Evolutionary conservation across 2,113 vertebrate species (phyloP).

Genomic region (Eira barbara): DNA sequence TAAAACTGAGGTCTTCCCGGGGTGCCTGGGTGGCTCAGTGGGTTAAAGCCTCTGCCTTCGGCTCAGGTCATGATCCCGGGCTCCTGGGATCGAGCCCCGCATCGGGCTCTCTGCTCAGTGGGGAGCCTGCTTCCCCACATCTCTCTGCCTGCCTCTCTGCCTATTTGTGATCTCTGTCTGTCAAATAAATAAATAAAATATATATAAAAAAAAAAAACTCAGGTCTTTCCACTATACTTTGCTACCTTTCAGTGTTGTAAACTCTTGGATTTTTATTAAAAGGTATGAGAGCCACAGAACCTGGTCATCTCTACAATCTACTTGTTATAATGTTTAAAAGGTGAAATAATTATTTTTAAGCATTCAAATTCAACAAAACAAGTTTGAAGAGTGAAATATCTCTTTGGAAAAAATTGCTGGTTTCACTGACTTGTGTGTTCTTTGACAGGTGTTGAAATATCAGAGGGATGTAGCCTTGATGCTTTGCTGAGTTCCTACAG

Average conservation of each 20-base stretch:
- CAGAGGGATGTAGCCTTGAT: not conserved
- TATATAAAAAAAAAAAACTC: too few species aligned
- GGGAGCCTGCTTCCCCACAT: too few species aligned
- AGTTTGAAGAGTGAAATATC: not conserved
- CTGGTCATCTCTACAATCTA: not conserved
- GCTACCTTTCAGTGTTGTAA: not conserved
- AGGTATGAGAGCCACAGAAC: not conserved
- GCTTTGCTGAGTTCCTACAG: not conserved
- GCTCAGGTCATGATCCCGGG: too few species aligned
- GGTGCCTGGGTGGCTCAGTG: too few species aligned
- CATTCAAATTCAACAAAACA: constrained; percentile 22
- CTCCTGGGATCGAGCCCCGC: too few species aligned
- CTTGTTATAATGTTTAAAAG: not conserved
- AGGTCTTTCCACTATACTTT: not conserved
- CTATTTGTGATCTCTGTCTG: too few species aligned
- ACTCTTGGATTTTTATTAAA: not conserved
- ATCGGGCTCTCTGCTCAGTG: too few species aligned
- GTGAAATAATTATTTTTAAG: constrained; percentile 16
- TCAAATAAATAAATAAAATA: too few species aligned
- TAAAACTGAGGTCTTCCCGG: not conserved
- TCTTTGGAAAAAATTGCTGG: not conserved
- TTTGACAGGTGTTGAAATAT: constrained; percentile 36
- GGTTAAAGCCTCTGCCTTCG: too few species aligned
- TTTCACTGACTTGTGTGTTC: constrained; percentile 1
- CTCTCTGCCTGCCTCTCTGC: too few species aligned